phyloP scores from a whole-genome alignment of 2,888 invertebrate species.

The Alcis repandata region DNA sequence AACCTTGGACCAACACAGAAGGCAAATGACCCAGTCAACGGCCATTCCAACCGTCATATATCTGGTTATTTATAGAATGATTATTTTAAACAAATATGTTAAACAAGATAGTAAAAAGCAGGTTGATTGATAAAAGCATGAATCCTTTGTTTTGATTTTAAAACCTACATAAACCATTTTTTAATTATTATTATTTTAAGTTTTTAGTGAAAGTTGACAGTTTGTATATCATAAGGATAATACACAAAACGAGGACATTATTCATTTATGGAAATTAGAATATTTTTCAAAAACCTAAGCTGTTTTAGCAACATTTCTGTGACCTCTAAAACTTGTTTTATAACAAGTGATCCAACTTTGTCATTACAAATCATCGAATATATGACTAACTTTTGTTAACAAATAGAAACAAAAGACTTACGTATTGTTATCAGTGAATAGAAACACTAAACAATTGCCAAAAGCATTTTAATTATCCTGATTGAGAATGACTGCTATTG shows the following conservation, averaged over 20 bases:
- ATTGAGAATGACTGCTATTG: constrained; percentile 23
- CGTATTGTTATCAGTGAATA: constrained; percentile 43
- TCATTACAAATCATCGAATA: neutral
- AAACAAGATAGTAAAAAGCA: neutral
- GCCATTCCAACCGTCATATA: neutral
- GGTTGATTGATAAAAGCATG: neutral
- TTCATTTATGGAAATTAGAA: neutral
- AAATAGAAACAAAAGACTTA: constrained; percentile 45
- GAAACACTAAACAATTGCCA: constrained; percentile 45
- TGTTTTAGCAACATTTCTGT: constrained; percentile 25
- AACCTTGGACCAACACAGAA: neutral
- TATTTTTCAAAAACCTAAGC: neutral
- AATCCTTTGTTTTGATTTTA: neutral
- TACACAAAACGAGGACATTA: neutral
- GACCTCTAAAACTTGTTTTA: constrained; percentile 3
- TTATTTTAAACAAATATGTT: neutral
- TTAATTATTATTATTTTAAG: neutral
- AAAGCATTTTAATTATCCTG: constrained; percentile 43
- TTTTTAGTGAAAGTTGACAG: constrained; percentile 3
- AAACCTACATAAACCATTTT: neutral
- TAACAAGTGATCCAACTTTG: neutral
- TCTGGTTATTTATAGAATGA: neutral
- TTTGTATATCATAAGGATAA: neutral
- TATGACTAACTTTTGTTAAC: neutral
- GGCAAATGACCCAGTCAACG: neutral